Percentiles rank a stretch among this genome's conserved stretches.
Conservation (phyloP, 2,113 vertebrate species). For the Zeus faber region DNA sequence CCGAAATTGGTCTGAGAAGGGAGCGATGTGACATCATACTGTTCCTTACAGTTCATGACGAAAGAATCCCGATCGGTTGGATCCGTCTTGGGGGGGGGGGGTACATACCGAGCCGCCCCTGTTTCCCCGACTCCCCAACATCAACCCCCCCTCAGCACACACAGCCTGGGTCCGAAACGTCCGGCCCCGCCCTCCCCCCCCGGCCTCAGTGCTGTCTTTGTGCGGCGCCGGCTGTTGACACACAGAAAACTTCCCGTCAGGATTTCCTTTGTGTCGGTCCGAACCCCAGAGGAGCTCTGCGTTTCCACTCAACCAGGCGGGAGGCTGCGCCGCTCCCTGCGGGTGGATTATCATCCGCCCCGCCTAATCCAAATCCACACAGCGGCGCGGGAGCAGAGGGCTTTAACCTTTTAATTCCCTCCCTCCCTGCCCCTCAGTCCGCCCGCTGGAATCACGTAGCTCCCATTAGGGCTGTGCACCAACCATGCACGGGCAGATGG, state of each 20-base stretch:
- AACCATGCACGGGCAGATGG: too few species aligned
- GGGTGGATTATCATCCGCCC: conserved; percentile 43
- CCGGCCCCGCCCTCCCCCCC: conserved; percentile 23
- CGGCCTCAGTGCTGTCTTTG: conserved; percentile 34
- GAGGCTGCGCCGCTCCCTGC: conserved; percentile 23
- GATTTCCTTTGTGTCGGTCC: conserved; percentile 57
- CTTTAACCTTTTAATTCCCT: conserved; percentile 46
- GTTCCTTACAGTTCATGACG: too few species aligned
- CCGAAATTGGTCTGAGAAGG: too few species aligned
- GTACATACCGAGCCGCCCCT: too few species aligned
- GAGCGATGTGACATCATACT: too few species aligned
- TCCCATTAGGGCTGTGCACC: too few species aligned
- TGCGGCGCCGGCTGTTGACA: conserved; percentile 49
- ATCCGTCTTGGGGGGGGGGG: too few species aligned
- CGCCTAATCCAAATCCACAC: conserved; percentile 55
- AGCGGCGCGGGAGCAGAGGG: conserved; percentile 27
- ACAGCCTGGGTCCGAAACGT: not conserved
- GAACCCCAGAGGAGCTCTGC: conserved; percentile 43
- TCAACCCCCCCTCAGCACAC: too few species aligned
- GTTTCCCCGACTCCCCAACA: too few species aligned
- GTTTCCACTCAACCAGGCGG: conserved; percentile 40
- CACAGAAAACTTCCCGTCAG: conserved; percentile 50
- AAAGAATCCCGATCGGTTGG: too few species aligned
- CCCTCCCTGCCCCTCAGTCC: too few species aligned
- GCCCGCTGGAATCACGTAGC: too few species aligned